Evolutionary conservation across 2,797 vertebrate species (phyloP), one percentile per base, ranked within the genome.

Genomic region (Cyprinella venusta): DNA sequence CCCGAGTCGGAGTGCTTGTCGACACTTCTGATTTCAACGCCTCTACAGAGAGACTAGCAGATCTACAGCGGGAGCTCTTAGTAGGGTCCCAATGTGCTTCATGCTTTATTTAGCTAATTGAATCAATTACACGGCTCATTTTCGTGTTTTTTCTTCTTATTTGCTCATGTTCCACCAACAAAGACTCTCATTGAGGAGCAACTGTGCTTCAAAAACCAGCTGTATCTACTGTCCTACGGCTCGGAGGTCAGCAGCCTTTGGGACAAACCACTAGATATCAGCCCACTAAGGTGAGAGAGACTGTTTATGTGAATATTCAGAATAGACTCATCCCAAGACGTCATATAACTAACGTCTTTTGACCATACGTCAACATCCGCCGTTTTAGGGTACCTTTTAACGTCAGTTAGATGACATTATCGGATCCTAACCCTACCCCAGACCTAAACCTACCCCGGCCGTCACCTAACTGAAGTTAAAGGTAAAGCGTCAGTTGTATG

Each of bases 181-280:
- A 63, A 96, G 96, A 80, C 71, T 80, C 91, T 96, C 76, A 84
- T 94, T 42, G 93, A 95, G 6, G 94, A 96, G 79, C 96, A 96
- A 87, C 88, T 96, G 8, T 90, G 91, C 85, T 86, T 89, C 19
- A 95, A 94, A 91, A 91, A 94, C 83, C 89, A 93, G 80, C 79
- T 96, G 33, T 94, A 92, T 54, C 89, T 94, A 72, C 88, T 95
- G 50, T 93, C 94, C 3, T 95, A 94, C 3, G 87, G 93, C 33
- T 76, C 90, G 18, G 90, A 92, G 26, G 30, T 88, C 76, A 89
- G 85, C 6, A 19, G 80, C 0, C 91, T 95, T 16, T 96, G 96
- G 96, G 90, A 92, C 5, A 81, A 75, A 56, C 92, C 92, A 0
- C 83, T 79, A 88, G 83, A 79, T 8, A 84, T 94, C 80, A 88